These are phyloP conservation scores for Iguana delicatissima DNA, from an alignment of 2,797 vertebrate genomes.

Conservation along the genomic window DNA sequence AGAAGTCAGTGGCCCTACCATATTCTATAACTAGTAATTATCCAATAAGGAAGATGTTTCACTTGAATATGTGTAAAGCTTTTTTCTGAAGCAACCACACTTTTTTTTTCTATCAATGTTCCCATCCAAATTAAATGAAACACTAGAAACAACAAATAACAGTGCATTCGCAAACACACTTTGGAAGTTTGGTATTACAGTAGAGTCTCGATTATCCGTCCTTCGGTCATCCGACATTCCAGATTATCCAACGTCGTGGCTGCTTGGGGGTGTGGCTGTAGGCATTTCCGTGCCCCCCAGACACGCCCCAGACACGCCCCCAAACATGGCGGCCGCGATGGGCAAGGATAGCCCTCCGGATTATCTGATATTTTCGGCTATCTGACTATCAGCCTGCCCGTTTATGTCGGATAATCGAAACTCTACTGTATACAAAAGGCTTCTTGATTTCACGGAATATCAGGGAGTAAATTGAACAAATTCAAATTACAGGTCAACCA, in stretches of 20 bases:
- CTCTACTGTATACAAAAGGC: neutral
- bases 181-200: neutral
- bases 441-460: neutral
- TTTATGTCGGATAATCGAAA: too few relatives aligned
- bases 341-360: too few relatives aligned
- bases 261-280: too few relatives aligned
- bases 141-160: neutral
- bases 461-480: neutral
- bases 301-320: too few relatives aligned
- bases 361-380: too few relatives aligned
- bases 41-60: neutral
- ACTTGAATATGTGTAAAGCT: neutral
- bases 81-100: neutral
- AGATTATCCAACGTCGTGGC: too few relatives aligned
- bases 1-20: neutral
- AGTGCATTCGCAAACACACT: too few relatives aligned
- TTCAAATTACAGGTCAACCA: neutral
- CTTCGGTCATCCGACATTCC: too few relatives aligned
- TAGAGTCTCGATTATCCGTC: too few relatives aligned
- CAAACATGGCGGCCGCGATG: too few relatives aligned
- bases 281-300: too few relatives aligned
- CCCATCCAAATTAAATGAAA: neutral
- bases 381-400: too few relatives aligned
- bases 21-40: neutral
- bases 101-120: neutral